Evolutionary conservation across 2,797 vertebrate genomes (phyloP), one percentile per base, ranked within the genome.

Genomic region (Sebastes matsubarae): DNA sequence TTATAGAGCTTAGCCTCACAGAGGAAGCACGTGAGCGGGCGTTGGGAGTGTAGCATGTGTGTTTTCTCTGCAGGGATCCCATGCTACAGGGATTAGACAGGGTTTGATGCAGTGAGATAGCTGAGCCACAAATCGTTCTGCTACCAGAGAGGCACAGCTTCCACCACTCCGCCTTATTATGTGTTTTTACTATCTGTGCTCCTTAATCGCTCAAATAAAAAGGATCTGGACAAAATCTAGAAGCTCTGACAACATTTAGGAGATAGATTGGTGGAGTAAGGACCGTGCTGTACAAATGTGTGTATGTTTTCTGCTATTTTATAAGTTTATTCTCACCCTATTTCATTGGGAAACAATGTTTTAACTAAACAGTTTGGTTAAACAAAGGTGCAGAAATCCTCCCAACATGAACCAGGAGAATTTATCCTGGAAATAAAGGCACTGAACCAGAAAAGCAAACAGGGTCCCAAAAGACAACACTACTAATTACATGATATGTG

Each of bases 1-100:
- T 93, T 92, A 82, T 92, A 91, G 91, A 80, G 80, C 78, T 29
- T n/a, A 22, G 81, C 64, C 59, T 73, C 71, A 52, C 75, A 36
- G 79, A 73, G 76, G 81, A 68, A 36, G 70, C 90, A 81, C 72
- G 85, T 81, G 89, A 89, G 77, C 66, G 13, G 64, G 55, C 11
- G 59, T 42, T 10, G 36, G 42, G 76, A 72, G 68, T 13, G 80
- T 12, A 34, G 83, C 24, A 42, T 81, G 82, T 80, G 77, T 84
- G 79, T 84, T 77, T 64, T 52, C 83, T 80, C 85, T 60, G 69
- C 83, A 76, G 81, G 89, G 83, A 89, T 87, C 68, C 72, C 80
- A 63, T 46, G 82, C 87, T 59, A 30, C 75, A 67, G 80, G 85
- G 91, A 93, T 90, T 91, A 90, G 65, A 68, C 34, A 0, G 58